Base-by-base conservation (phyloP, 2,113 vertebrate genomes). In the Ellobius talpinus region DNA sequence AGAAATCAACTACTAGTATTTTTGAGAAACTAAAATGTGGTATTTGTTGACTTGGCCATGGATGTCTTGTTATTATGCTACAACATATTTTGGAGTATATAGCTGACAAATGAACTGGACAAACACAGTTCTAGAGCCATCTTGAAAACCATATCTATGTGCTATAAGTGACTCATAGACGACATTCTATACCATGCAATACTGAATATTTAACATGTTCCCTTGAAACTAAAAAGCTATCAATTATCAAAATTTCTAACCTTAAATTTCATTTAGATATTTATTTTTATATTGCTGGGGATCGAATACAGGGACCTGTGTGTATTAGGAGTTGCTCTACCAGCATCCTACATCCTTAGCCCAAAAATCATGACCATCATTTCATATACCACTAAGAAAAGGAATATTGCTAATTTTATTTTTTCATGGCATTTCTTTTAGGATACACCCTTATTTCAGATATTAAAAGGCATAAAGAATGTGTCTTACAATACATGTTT, bases 101-200 rank as follows among this genome's bases (percentile, higher is more conserved):
- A 95, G 66, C 95, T 98, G 97, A 98, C 96, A 97, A 97, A 96
- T 97, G 93, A 98, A 90, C 42, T 47, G 95, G 65, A 97, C 94
- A 98, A 23, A 98, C 81, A 74, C 73, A 72, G 12, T 36, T 78
- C 78, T 85, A 65, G 68, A 81, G 68, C 74, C 29, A 78, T 97
- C 87, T 76, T 97, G 90, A 76, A 39, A 90, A 74, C 31, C 42
- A 42, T 0, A 14, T 68, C 7, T 6, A 61, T 89, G 66, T 95
- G 72, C 95, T 97, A 94, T 95, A 76, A 63, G 52, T 84, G 93
- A 92, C 94, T 0, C 90, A 94, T 36, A 39, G 55, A 55, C 55
- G 61, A 19, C 24, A 63, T 42, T 86, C 39, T 47, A 58, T 7
- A 93, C 29, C 13, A 39, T 39, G 74, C 31, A 4, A 68, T n/a